Evolutionary conservation across 2,797 vertebrate genomes (phyloP).

Genomic region (Eidolon dupreanum): DNA sequence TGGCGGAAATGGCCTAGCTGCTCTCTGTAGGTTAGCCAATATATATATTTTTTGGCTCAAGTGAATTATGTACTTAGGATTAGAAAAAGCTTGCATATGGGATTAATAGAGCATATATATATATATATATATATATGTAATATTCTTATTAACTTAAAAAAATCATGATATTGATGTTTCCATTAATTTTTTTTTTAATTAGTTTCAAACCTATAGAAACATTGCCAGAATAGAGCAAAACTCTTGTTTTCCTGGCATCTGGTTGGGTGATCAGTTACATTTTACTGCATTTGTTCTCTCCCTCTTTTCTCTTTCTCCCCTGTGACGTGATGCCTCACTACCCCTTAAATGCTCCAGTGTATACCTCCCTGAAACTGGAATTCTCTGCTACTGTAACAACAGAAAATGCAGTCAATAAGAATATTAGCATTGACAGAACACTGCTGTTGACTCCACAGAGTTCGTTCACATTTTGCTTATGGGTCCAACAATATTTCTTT

Average conservation of each 20-base stretch:
- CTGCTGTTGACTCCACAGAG: not conserved
- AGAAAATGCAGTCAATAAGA: not conserved
- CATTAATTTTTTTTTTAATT: not conserved
- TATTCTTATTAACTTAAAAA: not conserved
- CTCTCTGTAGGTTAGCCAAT: not conserved
- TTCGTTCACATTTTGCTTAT: not conserved
- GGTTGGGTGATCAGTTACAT: not conserved
- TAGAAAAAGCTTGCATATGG: not conserved
- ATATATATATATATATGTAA: not conserved
- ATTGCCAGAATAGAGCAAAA: not conserved
- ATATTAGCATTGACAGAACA: not conserved
- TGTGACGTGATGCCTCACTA: not conserved
- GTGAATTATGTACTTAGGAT: not conserved
- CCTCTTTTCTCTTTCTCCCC: not conserved
- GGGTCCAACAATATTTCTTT: not conserved
- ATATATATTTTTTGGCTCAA: not conserved
- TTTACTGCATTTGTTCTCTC: not conserved
- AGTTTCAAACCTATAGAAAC: not conserved
- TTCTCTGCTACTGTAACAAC: not conserved
- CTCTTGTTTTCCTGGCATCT: not conserved
- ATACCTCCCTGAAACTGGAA: not conserved
- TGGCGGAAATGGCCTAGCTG: not conserved
- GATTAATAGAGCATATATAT: not conserved
- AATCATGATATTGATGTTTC: not conserved
- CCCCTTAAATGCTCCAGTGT: not conserved